Evolutionary conservation across 2,113 vertebrate species (phyloP).

Genomic region (Cariama cristata): DNA sequence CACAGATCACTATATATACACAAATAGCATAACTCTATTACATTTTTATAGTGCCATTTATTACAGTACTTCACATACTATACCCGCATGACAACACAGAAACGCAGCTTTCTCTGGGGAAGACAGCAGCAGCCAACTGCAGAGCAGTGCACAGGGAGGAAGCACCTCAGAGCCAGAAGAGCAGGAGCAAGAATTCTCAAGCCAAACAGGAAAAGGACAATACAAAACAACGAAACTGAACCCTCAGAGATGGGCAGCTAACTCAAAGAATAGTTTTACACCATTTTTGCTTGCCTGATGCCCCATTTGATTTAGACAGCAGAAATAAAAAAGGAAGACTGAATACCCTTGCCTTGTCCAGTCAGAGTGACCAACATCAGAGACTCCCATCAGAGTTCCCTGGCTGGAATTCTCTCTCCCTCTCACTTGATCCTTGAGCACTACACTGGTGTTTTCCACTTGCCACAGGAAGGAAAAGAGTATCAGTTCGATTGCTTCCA

Average conservation of each 20-base stretch:
- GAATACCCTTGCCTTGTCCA: neutral
- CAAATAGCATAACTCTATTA: constrained; percentile 58
- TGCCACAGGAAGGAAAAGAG: neutral
- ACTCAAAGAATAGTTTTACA: neutral
- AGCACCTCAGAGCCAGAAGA: neutral
- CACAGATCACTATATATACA: constrained; percentile 68
- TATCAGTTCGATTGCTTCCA: neutral
- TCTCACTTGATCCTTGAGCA: neutral
- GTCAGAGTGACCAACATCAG: neutral
- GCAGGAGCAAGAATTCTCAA: neutral
- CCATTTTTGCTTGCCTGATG: neutral
- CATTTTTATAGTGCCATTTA: constrained; percentile 59
- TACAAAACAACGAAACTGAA: neutral
- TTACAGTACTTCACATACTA: constrained; percentile 46
- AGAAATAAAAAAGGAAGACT: neutral
- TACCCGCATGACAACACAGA: constrained; percentile 6
- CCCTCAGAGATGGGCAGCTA: neutral
- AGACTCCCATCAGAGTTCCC: neutral
- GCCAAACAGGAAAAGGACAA: neutral
- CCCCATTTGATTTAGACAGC: neutral
- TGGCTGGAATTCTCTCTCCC: neutral
- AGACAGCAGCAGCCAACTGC: neutral
- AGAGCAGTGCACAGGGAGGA: neutral
- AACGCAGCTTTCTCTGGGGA: neutral
- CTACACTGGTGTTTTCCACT: neutral